Base-by-base conservation (phyloP, 2,888 invertebrate genomes). In the Harmothoe impar region DNA sequence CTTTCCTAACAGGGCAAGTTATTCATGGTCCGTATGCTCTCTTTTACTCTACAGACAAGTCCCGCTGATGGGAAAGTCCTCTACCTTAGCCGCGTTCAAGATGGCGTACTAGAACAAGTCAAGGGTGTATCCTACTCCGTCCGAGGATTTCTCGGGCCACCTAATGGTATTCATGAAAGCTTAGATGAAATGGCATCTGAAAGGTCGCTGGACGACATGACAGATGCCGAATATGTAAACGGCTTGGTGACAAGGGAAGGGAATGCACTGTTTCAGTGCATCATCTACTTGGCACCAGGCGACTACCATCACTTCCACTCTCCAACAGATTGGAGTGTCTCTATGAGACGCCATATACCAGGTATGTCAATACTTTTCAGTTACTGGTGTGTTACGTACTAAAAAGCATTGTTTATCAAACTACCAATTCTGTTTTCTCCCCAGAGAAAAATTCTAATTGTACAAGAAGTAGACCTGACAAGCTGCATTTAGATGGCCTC, bases 241-340 rank as follows among this genome's bases (percentile, higher is more conserved):
- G 89, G 91, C 35, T 91, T 94, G 54, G 91, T 93, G 0, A 89
- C 94, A 10, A 93, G 93, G 51, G 93, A 94, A 12, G 94, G 94
- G 23, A 92, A 94, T 91, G 97, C 97, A 77, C 96, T 99, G 5
- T 99, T 98, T 95, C 99, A 99, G 94, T 98, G 98, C 95, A 98
- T 99, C 3, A 98, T 99, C 93, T 99, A 99, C 95, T 96, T 99
- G 93, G 99, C 99, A 0, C 99, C 99, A 0, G 99, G 99, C 0
- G 99, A 99, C 96, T 99, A 99, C 96, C 99, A 99, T 95, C 97
- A 99, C 91, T 99, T 99, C 94, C 99, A 99, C 95, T 98, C 99
- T 0, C 98, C 98, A 0, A 96, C 98, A 0, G 97, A 98, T 93
- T 99, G 99, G 99, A 97, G 91, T 10, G 98, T 99, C 0, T 96